Evolutionary conservation across 2,797 vertebrate genomes (phyloP), one percentile per base, ranked within the genome.

Genomic region (Picus viridis): DNA sequence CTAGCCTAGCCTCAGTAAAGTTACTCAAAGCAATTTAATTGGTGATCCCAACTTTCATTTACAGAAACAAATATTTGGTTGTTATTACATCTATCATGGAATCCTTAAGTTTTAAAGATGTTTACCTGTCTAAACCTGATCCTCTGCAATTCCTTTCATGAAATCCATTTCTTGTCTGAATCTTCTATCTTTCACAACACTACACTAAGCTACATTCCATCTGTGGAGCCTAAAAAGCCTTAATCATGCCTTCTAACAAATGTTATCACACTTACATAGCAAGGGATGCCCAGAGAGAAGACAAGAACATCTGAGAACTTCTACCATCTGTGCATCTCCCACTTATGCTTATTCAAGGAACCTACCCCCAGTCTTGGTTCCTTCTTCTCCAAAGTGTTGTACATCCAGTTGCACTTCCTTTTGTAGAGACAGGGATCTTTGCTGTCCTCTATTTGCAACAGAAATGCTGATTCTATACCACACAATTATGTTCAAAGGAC

Each of bases 231-330:
- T 88, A 29, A 79, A 94, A 93, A 94, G 45, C 64, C 53, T 89
- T 94, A 94, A 88, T 90, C 90, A 90, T 93, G 76, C 70, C 86
- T 95, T 92, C 85, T 92, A 94, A 83, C 84, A 92, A 93, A 96
- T 92, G 85, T 81, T 94, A 88, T 87, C 88, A 86, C 79, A 94
- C 63, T 86, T 95, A 69, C 7, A 92, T 67, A 89, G 86, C 64
- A 89, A 92, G 89, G 92, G 84, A 90, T 83, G 56, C 73, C 67
- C 92, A 90, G 59, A 92, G 59, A 95, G 83, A 89, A 89, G 76
- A 83, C 79, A 47, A 78, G 84, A 94, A 95, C 84, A 88, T 94
- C 91, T 95, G 84, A 73, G 73, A 96, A 88, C 68, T 85, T 95
- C 58, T 70, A 74, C 92, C 94, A 93, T 94, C 90, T 94, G 90